Base-by-base conservation (phyloP, 2,888 invertebrate genomes). In the Spodoptera picta region DNA sequence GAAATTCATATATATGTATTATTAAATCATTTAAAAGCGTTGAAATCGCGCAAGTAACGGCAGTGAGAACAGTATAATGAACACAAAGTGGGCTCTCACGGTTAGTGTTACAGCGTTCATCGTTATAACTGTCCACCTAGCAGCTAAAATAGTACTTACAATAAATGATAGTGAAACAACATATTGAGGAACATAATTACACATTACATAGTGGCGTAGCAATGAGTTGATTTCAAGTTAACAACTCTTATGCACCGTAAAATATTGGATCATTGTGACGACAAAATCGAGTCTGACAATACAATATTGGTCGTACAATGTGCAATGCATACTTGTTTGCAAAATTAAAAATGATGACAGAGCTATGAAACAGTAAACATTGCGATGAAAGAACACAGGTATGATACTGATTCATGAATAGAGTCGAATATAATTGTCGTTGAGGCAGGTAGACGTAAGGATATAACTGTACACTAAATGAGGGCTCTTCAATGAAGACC, bases 111-210 rank as follows among this genome's bases (percentile, higher is more conserved):
- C 79, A 80, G 67, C 60, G 60, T 65, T 44, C 74, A 77, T 74
- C 61, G 64, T 70, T 73, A 66, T 79, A 85, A 84, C 85, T 83
- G 87, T 87, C 75, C 74, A 71, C 74, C 61, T 64, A 69, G 67
- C 73, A 61, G 67, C 62, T 67, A 65, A 64, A 69, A 77, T 65
- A 67, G 69, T 51, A 59, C 14, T 14, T 14, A 14, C 69, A 73
- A 62, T 67, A 58, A 68, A 73, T 51, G 45, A 65, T 60, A 57
- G 51, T 41, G 44, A 45, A 7, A 46, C 7, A 27, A 48, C 24
- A 69, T 31, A 43, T 42, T 53, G 36, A 36, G 43, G 36, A 51
- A 52, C 27, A 50, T 6, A 54, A 23, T 23, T 64, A 52, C 36
- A 43, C 55, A 67, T 31, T 42, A 44, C 45, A n/a, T 43, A 27